A percentile compares a stretch with the other conserved stretches of the same genome.
These are phyloP conservation scores for Eolophus roseicapilla DNA, from an alignment of 2,113 vertebrate genomes.

Conservation along the genomic window DNA sequence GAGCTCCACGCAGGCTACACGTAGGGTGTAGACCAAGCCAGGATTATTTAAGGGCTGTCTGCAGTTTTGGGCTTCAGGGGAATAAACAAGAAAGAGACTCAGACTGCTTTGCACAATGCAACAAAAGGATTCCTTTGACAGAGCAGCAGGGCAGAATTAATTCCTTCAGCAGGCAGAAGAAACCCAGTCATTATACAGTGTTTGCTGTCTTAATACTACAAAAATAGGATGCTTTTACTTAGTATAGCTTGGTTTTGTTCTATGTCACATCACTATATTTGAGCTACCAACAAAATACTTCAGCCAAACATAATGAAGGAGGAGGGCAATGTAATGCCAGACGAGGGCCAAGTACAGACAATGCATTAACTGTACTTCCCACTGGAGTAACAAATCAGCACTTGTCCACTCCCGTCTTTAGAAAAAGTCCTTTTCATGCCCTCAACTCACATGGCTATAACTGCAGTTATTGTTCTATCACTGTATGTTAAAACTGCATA, in stretches of 20 bases:
- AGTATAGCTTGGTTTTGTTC: background rate
- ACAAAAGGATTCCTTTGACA: constrained; percentile 35
- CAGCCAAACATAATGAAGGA: background rate
- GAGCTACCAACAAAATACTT: background rate
- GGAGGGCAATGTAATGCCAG: background rate
- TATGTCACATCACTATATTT: background rate
- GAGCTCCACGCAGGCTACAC: background rate
- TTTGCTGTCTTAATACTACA: constrained; percentile 19
- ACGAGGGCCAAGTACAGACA: background rate
- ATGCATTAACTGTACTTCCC: background rate
- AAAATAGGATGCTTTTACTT: background rate
- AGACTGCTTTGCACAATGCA: constrained; percentile 26
- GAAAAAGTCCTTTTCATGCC: background rate
- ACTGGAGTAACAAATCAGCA: background rate
- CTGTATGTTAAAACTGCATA: background rate
- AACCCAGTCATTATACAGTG: background rate
- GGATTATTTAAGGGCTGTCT: constrained; percentile 17
- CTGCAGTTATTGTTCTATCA: background rate
- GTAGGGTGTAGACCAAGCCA: background rate
- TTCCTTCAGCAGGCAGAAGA: constrained; percentile 19
- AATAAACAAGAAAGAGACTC: constrained; percentile 26
- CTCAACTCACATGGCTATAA: background rate
- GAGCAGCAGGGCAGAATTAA: constrained; percentile 30
- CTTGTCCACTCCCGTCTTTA: background rate
- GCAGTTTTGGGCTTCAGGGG: background rate